Evolutionary conservation across 2,888 invertebrate genomes (phyloP), one percentile per base, ranked within the genome.

Genomic region (Hirtodrosophila cameraria): DNA sequence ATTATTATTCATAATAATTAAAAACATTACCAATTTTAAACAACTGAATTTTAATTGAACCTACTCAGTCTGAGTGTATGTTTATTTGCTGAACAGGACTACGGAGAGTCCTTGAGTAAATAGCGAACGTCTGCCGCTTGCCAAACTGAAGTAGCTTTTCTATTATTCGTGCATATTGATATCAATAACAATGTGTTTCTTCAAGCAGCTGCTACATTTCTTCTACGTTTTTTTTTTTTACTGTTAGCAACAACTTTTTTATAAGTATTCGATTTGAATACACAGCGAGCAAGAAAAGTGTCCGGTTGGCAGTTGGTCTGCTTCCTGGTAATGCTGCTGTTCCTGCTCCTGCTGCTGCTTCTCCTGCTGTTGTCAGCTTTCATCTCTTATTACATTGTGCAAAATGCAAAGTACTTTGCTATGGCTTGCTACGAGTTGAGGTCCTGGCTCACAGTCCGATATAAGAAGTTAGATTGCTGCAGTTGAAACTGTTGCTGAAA

Each of bases 311-410:
- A 50, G 49, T 45, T 55, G 48, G 30, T 30, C 38, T 38, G 25
- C 35, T 23, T 53, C 30, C 46, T 33, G 11, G 31, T 35, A 3
- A 38, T 41, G 11, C 38, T 15, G 1, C 28, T 23, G 12, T 31
- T 23, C 4, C 36, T 28, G 5, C 39, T 30, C 1, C 52, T 52
- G 33, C 41, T 41, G 20, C 39, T 58, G 20, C 28, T 39, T 20
- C 27, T 49, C 16, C 49, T 60, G 62, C 49, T 63, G 58, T 59
- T 61, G 74, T 69, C 72, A 39, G 65, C 70, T 65, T 84, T 78
- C 85, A 75, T 78, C 70, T 84, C 55, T 78, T 75, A 84, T 78
- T 65, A 78, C 79, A 70, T 66, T 78, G 70, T 60, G 82, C 36
- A 62, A 58, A 78, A 85, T 79, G 78, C 78, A 79, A 85, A 85